A percentile compares a stretch with the other conserved stretches of the same genome.
Conservation (phyloP, 2,113 vertebrate species). For the Madoqua kirkii region DNA sequence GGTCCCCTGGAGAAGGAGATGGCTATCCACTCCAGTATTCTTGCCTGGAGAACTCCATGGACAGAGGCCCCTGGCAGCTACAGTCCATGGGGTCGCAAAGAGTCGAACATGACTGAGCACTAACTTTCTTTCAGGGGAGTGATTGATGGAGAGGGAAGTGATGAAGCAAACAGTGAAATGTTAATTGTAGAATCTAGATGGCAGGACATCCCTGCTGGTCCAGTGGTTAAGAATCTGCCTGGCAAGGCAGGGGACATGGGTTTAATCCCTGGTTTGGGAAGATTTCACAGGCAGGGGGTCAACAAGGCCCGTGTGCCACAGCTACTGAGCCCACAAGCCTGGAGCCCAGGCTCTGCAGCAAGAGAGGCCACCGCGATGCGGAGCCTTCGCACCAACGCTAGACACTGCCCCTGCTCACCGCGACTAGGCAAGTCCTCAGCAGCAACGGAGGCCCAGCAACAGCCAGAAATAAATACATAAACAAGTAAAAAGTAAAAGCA, state of each 20-base stretch:
- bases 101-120: background rate
- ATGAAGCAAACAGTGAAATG: fast-evolving
- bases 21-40: background rate
- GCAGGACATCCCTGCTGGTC: background rate
- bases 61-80: background rate
- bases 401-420: background rate
- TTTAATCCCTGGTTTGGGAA: background rate
- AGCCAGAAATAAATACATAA: background rate
- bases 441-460: background rate
- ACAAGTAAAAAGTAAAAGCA: fast-evolving
- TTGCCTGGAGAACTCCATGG: background rate
- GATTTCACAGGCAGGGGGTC: fast-evolving
- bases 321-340: background rate
- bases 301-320: background rate
- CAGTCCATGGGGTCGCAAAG: background rate
- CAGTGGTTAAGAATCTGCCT: background rate
- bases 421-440: background rate
- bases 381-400: fast-evolving
- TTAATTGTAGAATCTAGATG: fast-evolving
- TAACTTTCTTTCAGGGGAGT: background rate
- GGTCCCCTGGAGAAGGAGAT: background rate
- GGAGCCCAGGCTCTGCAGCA: background rate
- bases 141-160: fast-evolving
- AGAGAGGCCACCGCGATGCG: fast-evolving
- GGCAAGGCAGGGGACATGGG: background rate